Evolutionary conservation across 2,888 invertebrate genomes (phyloP).

Genomic region (Oeneis ivallda): DNA sequence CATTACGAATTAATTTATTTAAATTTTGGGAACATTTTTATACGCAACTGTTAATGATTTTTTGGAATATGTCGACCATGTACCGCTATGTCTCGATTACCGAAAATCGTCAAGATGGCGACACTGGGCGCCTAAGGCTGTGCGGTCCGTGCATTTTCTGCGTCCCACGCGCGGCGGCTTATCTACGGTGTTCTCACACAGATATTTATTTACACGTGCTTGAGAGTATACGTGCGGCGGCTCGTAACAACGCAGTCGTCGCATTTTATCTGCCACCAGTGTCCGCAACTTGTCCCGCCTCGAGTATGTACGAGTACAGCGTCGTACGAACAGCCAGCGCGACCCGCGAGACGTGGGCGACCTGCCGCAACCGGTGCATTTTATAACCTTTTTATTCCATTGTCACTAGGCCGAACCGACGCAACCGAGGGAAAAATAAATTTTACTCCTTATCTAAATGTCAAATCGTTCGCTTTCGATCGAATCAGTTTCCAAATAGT

Average conservation of each 20-base stretch:
- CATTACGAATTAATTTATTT: neutral
- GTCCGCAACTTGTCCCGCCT: conserved; percentile 52
- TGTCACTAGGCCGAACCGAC: conserved; percentile 73
- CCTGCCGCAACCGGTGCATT: conserved; percentile 70
- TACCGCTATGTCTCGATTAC: conserved; percentile 19
- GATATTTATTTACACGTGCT: conserved; percentile 81
- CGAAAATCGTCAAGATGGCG: conserved; percentile 19
- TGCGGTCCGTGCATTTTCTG: conserved; percentile 59
- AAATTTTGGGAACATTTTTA: neutral
- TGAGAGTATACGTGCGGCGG: conserved; percentile 58
- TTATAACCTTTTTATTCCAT: conserved; percentile 82
- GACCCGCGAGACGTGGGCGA: conserved; percentile 75
- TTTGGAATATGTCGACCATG: conserved; percentile 6
- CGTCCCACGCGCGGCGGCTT: conserved; percentile 68
- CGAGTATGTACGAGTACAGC: conserved; percentile 52
- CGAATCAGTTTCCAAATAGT: conserved; percentile 82
- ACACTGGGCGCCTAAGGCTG: conserved; percentile 50
- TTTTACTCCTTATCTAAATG: conserved; percentile 81
- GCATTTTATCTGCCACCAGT: conserved; percentile 72
- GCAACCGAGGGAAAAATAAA: conserved; percentile 77
- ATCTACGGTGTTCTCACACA: conserved; percentile 75
- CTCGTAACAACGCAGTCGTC: conserved; percentile 71
- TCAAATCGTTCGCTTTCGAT: conserved; percentile 81
- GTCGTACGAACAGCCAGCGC: conserved; percentile 59
- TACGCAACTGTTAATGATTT: neutral